Conservation (phyloP, 2,113 vertebrate genomes). For the Theristicus caerulescens region DNA sequence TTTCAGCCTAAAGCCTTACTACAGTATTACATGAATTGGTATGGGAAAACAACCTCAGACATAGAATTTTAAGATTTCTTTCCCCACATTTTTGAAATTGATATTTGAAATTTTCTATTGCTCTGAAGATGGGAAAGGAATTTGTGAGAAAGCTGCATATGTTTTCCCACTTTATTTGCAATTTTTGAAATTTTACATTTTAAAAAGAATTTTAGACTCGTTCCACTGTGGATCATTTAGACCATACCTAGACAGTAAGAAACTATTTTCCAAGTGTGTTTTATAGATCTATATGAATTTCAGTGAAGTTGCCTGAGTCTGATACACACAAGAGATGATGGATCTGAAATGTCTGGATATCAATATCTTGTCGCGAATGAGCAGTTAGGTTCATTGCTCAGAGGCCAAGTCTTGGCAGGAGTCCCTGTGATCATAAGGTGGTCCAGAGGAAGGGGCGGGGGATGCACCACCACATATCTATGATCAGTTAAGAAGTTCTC, state of each 20-base stretch:
- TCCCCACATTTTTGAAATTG: not conserved
- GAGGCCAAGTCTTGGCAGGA: no score
- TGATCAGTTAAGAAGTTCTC: not conserved
- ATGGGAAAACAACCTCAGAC: not conserved
- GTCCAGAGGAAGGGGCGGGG: no score
- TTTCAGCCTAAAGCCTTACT: not conserved
- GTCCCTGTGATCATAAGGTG: no score
- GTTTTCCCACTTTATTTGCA: not conserved
- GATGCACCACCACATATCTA: not conserved
- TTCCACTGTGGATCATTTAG: not conserved
- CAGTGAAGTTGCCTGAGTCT: not conserved
- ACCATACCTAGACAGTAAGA: not conserved
- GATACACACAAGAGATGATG: not conserved
- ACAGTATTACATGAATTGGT: not conserved
- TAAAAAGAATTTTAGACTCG: not conserved
- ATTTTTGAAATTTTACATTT: not conserved
- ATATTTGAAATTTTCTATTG: not conserved
- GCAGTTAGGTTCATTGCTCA: no score
- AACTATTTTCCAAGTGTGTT: not conserved
- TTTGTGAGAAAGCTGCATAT: not conserved
- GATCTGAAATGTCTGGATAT: not conserved
- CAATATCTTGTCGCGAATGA: not conserved
- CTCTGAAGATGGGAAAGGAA: not conserved
- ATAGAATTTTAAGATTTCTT: not conserved
- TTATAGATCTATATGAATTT: not conserved